These are phyloP conservation scores for Gari tellinella DNA, from an alignment of 2,888 invertebrate genomes.

Conservation along the genomic window DNA sequence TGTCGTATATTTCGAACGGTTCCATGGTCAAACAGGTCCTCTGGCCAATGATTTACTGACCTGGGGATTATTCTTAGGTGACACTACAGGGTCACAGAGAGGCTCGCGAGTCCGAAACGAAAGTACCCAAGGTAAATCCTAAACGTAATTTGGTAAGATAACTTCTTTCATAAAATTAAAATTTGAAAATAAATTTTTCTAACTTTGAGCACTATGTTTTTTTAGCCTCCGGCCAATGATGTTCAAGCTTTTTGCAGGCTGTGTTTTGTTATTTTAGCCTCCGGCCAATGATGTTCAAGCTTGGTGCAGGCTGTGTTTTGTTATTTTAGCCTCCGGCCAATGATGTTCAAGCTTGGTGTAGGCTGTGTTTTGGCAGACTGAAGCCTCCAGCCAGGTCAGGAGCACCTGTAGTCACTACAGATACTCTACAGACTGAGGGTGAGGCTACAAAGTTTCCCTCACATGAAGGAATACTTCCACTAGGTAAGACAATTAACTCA, in stretches of 20 bases:
- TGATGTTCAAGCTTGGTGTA: constrained; percentile 85
- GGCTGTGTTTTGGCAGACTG: constrained; percentile 84
- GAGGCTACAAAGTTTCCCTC: constrained; percentile 24
- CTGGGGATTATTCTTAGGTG: too few relatives aligned
- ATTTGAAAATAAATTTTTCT: too few relatives aligned
- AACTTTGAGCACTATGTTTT: too few relatives aligned
- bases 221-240: constrained; percentile 85
- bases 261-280: constrained; percentile 86
- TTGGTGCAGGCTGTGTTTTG: constrained; percentile 86
- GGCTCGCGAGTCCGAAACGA: background rate
- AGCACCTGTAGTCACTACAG: constrained; percentile 5
- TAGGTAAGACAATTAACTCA: constrained; percentile 54
- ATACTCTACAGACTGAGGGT: constrained; percentile 33
- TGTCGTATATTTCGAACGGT: too few relatives aligned
- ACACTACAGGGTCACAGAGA: background rate
- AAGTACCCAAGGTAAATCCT: too few relatives aligned
- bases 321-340: constrained; percentile 84
- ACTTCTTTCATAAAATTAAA: too few relatives aligned
- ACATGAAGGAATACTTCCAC: constrained; percentile 80
- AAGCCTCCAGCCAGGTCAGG: constrained; percentile 54
- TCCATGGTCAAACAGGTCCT: too few relatives aligned
- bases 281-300: constrained; percentile 83
- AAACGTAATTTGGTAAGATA: too few relatives aligned
- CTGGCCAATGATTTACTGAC: too few relatives aligned
- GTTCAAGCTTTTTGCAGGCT: constrained; percentile 85